phyloP scores from a whole-genome alignment of 2,797 vertebrate species.

The Hippopotamyrus pictus region DNA sequence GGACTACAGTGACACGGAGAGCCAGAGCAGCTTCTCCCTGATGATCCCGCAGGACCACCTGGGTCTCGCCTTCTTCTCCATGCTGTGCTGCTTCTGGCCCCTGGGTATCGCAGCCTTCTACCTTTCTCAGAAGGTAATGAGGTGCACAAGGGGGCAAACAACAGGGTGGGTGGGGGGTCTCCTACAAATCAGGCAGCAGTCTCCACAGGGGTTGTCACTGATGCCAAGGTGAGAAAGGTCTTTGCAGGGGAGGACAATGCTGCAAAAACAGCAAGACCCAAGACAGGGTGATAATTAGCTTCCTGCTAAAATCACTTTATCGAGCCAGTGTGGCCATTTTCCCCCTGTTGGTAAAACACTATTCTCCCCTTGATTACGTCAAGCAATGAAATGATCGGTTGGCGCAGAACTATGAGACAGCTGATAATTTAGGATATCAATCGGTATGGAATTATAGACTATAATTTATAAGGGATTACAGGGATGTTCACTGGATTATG shows the following conservation, averaged over 20 bases:
- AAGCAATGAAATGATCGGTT: not conserved
- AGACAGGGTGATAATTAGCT: not conserved
- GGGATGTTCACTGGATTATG: slow-evolving; percentile 38
- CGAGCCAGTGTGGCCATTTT: not conserved
- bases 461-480: slow-evolving; percentile 35
- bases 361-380: not conserved
- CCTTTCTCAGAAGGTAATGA: slow-evolving; percentile 80
- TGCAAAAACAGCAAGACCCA: not conserved
- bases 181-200: not conserved
- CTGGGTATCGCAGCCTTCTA: slow-evolving; percentile 83
- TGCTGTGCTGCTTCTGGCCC: slow-evolving; percentile 90
- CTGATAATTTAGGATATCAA: slow-evolving; percentile 16
- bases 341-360: not conserved
- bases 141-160: not conserved
- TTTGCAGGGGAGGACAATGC: not conserved
- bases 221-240: not conserved
- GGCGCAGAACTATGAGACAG: not conserved
- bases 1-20: slow-evolving; percentile 73
- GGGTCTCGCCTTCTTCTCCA: slow-evolving; percentile 83
- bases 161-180: not conserved
- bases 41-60: slow-evolving; percentile 80
- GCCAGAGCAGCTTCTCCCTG: slow-evolving; percentile 68
- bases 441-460: slow-evolving; percentile 28
- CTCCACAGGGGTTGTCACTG: not conserved
- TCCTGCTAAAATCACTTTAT: not conserved